These are phyloP conservation scores for Synergus gifuensis DNA, from an alignment of 2,888 invertebrate genomes.

Conservation along the genomic window DNA sequence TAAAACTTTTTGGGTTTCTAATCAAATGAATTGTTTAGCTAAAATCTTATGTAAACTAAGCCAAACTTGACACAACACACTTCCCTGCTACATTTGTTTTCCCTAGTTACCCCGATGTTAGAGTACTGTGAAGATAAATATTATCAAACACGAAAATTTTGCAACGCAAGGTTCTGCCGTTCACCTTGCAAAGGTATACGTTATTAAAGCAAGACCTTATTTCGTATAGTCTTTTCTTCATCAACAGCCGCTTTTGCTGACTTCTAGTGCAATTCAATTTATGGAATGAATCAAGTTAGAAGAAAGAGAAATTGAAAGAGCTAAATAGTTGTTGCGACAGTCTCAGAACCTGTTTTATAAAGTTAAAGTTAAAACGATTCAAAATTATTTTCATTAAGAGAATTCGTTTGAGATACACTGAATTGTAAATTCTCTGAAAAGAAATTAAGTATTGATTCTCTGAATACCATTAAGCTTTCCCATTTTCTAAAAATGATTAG, in stretches of 20 bases:
- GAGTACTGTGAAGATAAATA: slow-evolving; percentile 73
- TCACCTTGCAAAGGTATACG: slow-evolving; percentile 71
- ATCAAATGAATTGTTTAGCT: not conserved
- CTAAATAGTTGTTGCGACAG: slow-evolving; percentile 30
- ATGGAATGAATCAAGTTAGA: slow-evolving; percentile 51
- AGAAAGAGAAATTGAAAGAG: not conserved
- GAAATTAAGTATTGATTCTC: not conserved
- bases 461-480: no score
- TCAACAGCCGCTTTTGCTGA: slow-evolving; percentile 61
- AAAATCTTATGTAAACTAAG: not conserved
- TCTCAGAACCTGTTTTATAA: slow-evolving; percentile 10
- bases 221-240: slow-evolving; percentile 41
- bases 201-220: slow-evolving; percentile 22
- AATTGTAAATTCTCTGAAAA: not conserved
- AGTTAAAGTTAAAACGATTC: not conserved
- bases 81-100: slow-evolving; percentile 67
- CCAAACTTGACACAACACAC: slow-evolving; percentile 43
- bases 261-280: slow-evolving; percentile 65
- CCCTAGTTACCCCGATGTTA: slow-evolving; percentile 72
- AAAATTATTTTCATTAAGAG: not conserved
- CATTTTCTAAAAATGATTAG: not conserved
- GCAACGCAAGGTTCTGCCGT: slow-evolving; percentile 71
- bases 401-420: not conserved
- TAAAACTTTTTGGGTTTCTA: not conserved
- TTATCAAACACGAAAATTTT: slow-evolving; percentile 72